Percentiles rank a stretch among this genome's conserved stretches.
Conservation (phyloP, 2,888 invertebrate species). For the Itoplectis maculator region DNA sequence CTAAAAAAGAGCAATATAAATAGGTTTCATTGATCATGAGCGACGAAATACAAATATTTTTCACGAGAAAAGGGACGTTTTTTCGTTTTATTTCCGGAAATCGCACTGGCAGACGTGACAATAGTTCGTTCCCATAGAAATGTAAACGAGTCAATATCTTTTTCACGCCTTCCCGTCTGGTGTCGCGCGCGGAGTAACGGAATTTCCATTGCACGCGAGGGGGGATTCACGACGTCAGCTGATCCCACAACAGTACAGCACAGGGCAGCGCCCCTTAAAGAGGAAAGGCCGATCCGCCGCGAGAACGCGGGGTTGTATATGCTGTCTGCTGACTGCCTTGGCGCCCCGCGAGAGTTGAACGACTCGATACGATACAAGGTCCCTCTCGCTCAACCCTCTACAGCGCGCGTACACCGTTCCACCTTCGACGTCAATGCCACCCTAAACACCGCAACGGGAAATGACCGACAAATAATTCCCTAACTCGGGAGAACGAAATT, state of each 20-base stretch:
- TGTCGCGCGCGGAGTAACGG: constrained; percentile 12
- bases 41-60: too few species aligned
- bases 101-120: constrained; percentile 8
- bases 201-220: constrained; percentile 39
- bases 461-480: constrained; percentile 25
- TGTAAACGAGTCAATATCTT: constrained; percentile 32
- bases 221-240: constrained; percentile 49
- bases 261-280: constrained; percentile 77
- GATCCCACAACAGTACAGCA: constrained; percentile 51
- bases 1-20: background rate
- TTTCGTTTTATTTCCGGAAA: background rate
- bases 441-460: constrained; percentile 56
- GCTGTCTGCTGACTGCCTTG: constrained; percentile 19
- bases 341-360: constrained; percentile 53
- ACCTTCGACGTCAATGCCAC: constrained; percentile 25
- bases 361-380: constrained; percentile 65
- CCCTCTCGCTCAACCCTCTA: constrained; percentile 27
- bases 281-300: constrained; percentile 68
- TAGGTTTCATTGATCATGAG: background rate
- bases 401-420: background rate
- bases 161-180: background rate
- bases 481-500: constrained; percentile 6
- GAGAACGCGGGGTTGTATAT: constrained; percentile 24
- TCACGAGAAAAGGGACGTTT: too few species aligned
- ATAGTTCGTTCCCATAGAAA: background rate